Base-by-base conservation (phyloP, 1,140 invertebrate species). In the Pseudomyrmex cubaensis region DNA sequence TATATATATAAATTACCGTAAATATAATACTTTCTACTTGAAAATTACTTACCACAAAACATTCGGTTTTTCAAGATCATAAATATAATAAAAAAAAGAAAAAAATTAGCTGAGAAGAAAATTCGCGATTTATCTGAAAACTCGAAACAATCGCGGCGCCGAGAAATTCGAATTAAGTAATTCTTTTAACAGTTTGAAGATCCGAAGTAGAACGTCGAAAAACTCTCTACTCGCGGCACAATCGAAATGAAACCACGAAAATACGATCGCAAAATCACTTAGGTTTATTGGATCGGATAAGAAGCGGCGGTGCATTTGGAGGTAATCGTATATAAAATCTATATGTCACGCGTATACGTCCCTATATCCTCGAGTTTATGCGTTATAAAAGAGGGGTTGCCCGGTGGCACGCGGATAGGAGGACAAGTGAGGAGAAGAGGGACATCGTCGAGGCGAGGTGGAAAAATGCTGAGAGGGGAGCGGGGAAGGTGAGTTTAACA, bases 251-350 rank as follows among this genome's bases (percentile, higher is more conserved):
- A 90, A 89, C 85, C 85, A 84, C 85, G 69, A 91, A 92, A 91
- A 91, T 92, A 91, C 83, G 87, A 82, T 88, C 84, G 74, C 73
- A 84, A 93, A 93, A 92, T 92, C 91, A 93, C 91, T 93, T 91
- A 92, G 74, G 85, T 91, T 91, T 93, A 93, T 93, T 92, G 91
- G 66, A 87, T 13, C 82, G 69, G 85, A 89, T 86, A 63, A 87
- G 69, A 85, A 82, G 85, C 75, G 75, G 54, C 61, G 88, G 73
- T 86, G 86, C 77, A 89, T 83, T 87, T 82, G 84, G 76, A 82
- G 85, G 87, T 90, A 91, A 91, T 90, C 87, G 86, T 90, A 91
- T 90, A 91, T 90, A 91, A 92, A 91, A 91, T 92, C 84, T 89
- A 92, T 90, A 89, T 90, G 87, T 89, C 88, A 85, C 88, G 70